Percentiles rank a stretch among this genome's conserved stretches.
Conservation (phyloP, 2,113 vertebrate genomes). For the Gymnocephalus cernua region DNA sequence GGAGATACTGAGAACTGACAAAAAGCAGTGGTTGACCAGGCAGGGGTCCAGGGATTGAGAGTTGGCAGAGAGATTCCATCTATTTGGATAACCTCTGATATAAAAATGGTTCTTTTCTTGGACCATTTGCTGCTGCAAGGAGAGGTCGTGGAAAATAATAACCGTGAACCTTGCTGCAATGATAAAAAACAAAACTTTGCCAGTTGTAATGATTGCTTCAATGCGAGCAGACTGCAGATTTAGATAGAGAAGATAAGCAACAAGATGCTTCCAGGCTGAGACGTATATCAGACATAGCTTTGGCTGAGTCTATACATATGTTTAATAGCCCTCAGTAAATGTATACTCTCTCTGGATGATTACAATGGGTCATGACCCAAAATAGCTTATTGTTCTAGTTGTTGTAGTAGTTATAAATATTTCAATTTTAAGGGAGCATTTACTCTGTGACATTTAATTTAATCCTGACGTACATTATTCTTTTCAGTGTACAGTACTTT, state of each 20-base stretch:
- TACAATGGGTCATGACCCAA: neutral
- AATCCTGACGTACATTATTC: neutral
- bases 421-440: neutral
- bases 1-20: slow-evolving; percentile 62
- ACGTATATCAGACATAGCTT: slow-evolving; percentile 3
- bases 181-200: slow-evolving; percentile 51
- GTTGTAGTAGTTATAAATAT: neutral
- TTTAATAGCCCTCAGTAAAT: neutral
- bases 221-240: slow-evolving; percentile 25
- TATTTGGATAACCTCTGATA: slow-evolving; percentile 75
- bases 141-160: slow-evolving; percentile 69
- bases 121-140: slow-evolving; percentile 33
- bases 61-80: slow-evolving; percentile 59
- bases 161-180: slow-evolving; percentile 41
- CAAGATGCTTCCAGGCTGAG: neutral
- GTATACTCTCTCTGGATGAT: neutral
- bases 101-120: slow-evolving; percentile 66
- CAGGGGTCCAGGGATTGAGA: slow-evolving; percentile 67
- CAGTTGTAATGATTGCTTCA: slow-evolving; percentile 35
- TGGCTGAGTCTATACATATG: slow-evolving; percentile 19
- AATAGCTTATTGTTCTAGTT: neutral
- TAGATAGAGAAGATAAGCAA: slow-evolving; percentile 30
- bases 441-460: neutral
- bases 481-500: neutral
- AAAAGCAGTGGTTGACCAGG: slow-evolving; percentile 65